Evolutionary conservation across 2,888 invertebrate species (phyloP).

Genomic region (Pandemis corylana): DNA sequence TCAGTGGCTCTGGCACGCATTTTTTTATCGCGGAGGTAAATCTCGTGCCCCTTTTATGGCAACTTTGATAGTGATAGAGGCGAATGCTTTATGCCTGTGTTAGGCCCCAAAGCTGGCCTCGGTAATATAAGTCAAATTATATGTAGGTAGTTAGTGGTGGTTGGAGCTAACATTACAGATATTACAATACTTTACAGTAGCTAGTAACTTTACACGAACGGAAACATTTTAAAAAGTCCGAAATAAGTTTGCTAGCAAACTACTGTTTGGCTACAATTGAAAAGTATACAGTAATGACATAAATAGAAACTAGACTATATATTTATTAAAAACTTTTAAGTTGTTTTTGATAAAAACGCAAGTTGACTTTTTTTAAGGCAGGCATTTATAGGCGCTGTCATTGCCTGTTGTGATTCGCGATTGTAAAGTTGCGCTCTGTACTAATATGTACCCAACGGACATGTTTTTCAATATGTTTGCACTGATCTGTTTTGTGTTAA

Average conservation of each 20-base stretch:
- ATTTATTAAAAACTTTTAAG: no score
- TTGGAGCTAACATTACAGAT: background rate
- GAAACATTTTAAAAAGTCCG: background rate
- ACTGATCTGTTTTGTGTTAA: no score
- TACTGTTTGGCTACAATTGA: background rate
- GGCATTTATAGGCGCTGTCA: no score
- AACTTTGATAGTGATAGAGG: background rate
- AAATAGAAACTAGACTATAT: no score
- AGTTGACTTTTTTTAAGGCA: no score
- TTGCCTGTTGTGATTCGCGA: no score
- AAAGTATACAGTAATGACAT: background rate
- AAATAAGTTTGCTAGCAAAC: background rate
- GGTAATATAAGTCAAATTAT: constrained; percentile 16
- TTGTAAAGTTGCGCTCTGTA: no score
- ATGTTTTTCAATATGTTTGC: no score
- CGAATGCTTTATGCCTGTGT: background rate
- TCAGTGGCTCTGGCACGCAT: constrained; percentile 5
- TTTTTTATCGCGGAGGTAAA: background rate
- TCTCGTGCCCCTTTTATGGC: background rate
- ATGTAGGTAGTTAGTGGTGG: constrained; percentile 13
- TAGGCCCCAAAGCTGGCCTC: background rate
- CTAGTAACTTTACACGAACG: background rate
- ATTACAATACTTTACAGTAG: no score
- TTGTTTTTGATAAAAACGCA: no score
- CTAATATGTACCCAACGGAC: no score